A percentile compares a stretch with the other conserved stretches of the same genome.
These are phyloP conservation scores for Sebastes iracundus DNA, from an alignment of 2,797 vertebrate genomes.

Conservation along the genomic window DNA sequence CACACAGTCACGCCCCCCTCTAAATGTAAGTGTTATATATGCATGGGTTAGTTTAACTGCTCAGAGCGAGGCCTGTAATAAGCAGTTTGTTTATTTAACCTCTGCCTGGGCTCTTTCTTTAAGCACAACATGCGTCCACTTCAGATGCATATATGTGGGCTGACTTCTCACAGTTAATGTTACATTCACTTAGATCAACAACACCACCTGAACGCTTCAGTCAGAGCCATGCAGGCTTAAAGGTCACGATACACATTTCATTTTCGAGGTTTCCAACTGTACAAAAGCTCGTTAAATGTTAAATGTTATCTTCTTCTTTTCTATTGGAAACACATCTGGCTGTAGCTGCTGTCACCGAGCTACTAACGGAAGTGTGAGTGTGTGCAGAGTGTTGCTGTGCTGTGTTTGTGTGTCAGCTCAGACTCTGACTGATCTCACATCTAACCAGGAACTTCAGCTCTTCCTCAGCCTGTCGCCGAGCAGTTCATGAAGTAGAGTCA, in stretches of 20 bases:
- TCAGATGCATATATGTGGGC: not conserved
- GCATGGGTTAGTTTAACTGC: constrained; percentile 69
- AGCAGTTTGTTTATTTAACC: constrained; percentile 71
- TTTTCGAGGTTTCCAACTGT: not conserved
- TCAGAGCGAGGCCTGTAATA: constrained; percentile 52
- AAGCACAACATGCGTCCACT: not conserved
- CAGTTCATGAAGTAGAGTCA: not conserved
- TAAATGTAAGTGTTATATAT: constrained; percentile 72
- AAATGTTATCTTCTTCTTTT: not conserved
- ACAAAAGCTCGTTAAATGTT: not conserved
- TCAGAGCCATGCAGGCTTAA: too few relatives aligned
- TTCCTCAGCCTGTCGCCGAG: not conserved
- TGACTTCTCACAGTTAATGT: not conserved
- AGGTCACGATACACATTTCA: not conserved
- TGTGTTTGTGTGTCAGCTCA: too few relatives aligned
- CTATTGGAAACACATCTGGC: not conserved
- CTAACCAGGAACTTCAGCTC: not conserved
- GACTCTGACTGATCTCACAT: too few relatives aligned
- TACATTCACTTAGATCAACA: not conserved
- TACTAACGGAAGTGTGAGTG: not conserved
- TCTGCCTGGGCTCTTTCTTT: constrained; percentile 42
- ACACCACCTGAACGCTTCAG: too few relatives aligned
- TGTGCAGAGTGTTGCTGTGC: too few relatives aligned
- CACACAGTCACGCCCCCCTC: constrained; percentile 21
- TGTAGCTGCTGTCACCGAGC: not conserved